These are phyloP conservation scores for Crotalus horridus DNA, from an alignment of 2,113 vertebrate genomes.

Conservation along the genomic window DNA sequence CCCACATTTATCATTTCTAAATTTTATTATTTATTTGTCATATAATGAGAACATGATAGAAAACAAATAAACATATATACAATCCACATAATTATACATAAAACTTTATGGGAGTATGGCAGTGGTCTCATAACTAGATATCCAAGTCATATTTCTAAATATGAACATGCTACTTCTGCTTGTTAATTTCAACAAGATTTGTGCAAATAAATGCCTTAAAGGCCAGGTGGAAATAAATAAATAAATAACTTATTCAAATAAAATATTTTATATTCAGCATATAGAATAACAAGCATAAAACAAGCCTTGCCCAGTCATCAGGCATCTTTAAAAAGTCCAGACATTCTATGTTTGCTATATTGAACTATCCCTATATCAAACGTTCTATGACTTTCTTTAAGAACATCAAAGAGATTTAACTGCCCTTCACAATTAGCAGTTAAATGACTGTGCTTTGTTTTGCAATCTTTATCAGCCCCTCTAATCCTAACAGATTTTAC, in stretches of 20 bases:
- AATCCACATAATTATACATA: not conserved
- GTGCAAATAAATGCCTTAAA: not conserved
- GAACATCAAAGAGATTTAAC: not conserved
- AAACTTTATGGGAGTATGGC: not conserved
- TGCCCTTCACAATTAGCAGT: not conserved
- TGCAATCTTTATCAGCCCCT: not conserved
- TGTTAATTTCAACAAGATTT: not conserved
- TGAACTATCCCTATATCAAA: not conserved
- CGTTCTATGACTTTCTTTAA: not conserved
- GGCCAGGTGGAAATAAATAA: not conserved
- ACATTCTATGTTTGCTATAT: not conserved
- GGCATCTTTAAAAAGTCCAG: not conserved
- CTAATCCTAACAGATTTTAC: not conserved
- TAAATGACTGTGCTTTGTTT: not conserved
- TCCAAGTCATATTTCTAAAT: not conserved
- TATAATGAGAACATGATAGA: not conserved
- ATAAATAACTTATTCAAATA: not conserved
- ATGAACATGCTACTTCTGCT: not conserved
- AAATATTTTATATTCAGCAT: not conserved
- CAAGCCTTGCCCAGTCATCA: not conserved
- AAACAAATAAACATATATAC: not conserved
- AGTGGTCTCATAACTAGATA: not conserved
- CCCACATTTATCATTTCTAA: not conserved
- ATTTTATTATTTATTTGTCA: not conserved
- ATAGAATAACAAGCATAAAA: not conserved